phyloP scores from a whole-genome alignment of 2,797 vertebrate species.

The Florisuga fusca region DNA sequence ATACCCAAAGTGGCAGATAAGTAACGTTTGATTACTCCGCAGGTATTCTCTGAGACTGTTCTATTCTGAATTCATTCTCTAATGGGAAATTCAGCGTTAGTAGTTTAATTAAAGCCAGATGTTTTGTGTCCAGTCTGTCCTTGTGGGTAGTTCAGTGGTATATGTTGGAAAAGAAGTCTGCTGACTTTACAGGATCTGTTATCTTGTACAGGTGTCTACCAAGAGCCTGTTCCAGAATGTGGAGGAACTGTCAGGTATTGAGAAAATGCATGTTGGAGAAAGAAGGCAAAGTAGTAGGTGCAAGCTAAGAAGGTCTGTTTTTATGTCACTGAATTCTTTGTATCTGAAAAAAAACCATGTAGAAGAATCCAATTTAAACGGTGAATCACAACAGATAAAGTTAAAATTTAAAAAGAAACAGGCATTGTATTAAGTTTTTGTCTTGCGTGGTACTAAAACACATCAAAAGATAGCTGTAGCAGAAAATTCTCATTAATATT shows the following conservation, averaged over 20 bases:
- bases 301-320: not conserved
- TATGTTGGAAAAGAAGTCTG: not conserved
- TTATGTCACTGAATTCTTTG: not conserved
- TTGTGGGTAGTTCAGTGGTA: not conserved
- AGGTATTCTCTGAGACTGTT: not conserved
- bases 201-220: not conserved
- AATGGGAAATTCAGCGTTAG: not conserved
- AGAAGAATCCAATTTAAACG: not conserved
- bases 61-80: not conserved
- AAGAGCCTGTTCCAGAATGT: not conserved
- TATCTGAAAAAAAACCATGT: not conserved
- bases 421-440: not conserved
- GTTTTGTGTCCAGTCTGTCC: not conserved
- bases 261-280: not conserved
- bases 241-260: not conserved
- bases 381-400: not conserved
- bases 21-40: not conserved
- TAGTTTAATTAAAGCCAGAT: not conserved
- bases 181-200: not conserved
- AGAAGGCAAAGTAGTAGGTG: not conserved
- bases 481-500: conserved; percentile 33
- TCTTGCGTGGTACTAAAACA: not conserved
- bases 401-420: not conserved
- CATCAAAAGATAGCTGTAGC: not conserved
- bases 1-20: not conserved